Evolutionary conservation across 2,888 invertebrate species (phyloP).

Genomic region (Mamestra brassicae): DNA sequence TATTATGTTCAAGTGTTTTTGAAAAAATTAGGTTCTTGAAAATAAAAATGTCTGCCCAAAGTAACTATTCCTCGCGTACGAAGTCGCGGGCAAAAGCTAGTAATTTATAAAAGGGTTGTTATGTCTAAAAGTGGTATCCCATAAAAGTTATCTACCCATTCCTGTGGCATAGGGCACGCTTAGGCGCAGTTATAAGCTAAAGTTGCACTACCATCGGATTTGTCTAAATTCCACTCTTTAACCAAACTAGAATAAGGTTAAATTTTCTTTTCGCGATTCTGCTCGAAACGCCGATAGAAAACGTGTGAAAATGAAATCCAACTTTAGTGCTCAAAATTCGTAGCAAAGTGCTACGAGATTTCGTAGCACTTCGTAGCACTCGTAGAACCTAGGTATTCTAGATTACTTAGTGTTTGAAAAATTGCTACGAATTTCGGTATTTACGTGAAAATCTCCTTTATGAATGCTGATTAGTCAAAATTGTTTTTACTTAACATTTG

Average conservation of each 20-base stretch:
- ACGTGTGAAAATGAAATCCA: conserved; percentile 14
- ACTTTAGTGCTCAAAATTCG: conserved; percentile 47
- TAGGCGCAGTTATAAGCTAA: neutral
- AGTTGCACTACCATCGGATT: too few relatives aligned
- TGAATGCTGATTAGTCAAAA: neutral
- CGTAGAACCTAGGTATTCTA: conserved; percentile 49
- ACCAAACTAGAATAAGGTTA: neutral
- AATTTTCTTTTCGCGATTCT: neutral
- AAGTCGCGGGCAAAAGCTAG: too few relatives aligned
- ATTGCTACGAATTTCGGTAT: neutral
- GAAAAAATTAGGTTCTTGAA: too few relatives aligned
- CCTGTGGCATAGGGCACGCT: too few relatives aligned
- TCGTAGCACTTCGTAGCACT: conserved; percentile 51
- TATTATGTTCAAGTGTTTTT: too few relatives aligned
- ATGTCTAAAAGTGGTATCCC: neutral
- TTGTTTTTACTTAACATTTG: neutral
- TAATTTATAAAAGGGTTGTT: too few relatives aligned
- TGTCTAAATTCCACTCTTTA: neutral
- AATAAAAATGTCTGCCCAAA: too few relatives aligned
- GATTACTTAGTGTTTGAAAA: conserved; percentile 16
- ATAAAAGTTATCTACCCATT: too few relatives aligned
- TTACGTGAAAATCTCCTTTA: neutral
- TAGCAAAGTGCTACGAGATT: conserved; percentile 44
- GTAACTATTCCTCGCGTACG: too few relatives aligned
- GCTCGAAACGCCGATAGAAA: conserved; percentile 8